A percentile compares a stretch with the other conserved stretches of the same genome.
phyloP scores from a whole-genome alignment of 2,888 invertebrate genomes.

The Cheilosia scutellata region DNA sequence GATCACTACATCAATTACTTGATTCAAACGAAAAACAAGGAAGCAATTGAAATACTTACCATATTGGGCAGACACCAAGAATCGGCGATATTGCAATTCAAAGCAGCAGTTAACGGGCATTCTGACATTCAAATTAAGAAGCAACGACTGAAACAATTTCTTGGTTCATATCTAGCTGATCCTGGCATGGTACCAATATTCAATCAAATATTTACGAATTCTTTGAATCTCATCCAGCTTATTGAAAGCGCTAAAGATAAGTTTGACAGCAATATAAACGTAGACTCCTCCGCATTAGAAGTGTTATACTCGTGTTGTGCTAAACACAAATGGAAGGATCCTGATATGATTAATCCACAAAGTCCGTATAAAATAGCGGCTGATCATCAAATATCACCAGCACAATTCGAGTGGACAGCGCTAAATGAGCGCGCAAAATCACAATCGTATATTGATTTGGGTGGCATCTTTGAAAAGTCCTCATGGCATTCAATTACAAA shows the following conservation, averaged over 20 bases:
- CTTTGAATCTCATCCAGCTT: constrained; percentile 79
- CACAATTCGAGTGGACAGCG: constrained; percentile 90
- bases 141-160: constrained; percentile 79
- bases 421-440: constrained; percentile 85
- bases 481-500: constrained; percentile 82
- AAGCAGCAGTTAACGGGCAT: constrained; percentile 80
- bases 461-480: constrained; percentile 81
- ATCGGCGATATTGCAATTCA: constrained; percentile 86
- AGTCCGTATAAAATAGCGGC: constrained; percentile 81
- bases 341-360: constrained; percentile 78
- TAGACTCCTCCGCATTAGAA: constrained; percentile 81
- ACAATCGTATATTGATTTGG: constrained; percentile 83
- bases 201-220: constrained; percentile 80
- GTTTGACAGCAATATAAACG: constrained; percentile 76
- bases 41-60: constrained; percentile 89
- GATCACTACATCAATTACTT: constrained; percentile 91
- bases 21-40: constrained; percentile 88
- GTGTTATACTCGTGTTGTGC: constrained; percentile 81
- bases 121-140: constrained; percentile 81
- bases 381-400: constrained; percentile 85
- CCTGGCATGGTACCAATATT: constrained; percentile 79
- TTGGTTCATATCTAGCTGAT: constrained; percentile 77
- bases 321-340: constrained; percentile 82
- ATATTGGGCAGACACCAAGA: constrained; percentile 88
- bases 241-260: constrained; percentile 78